Evolutionary conservation across 2,797 vertebrate genomes (phyloP).

Genomic region (Dipus sagitta): DNA sequence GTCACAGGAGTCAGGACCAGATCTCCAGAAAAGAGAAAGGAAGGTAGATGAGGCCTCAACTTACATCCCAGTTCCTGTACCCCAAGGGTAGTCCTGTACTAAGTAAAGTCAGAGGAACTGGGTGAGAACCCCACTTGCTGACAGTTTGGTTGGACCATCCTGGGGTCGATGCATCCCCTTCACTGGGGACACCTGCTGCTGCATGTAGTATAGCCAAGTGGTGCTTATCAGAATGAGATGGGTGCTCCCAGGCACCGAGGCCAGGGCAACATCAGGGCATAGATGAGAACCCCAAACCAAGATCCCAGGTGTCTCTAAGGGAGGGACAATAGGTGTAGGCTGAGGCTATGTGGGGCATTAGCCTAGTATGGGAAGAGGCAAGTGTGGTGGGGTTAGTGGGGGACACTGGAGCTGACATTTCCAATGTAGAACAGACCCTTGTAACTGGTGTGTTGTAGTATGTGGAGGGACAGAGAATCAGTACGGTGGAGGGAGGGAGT

Average conservation of each 20-base stretch:
- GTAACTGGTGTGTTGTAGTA: conserved; percentile 66
- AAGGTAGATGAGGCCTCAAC: background rate
- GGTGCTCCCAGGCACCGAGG: conserved; percentile 65
- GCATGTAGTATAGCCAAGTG: background rate
- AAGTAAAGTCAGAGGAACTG: background rate
- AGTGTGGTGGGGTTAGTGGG: background rate
- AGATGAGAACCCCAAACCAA: conserved; percentile 42
- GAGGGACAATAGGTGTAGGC: background rate
- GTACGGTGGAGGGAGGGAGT: conserved; percentile 41
- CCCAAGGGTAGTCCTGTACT: background rate
- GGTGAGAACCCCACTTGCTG: background rate
- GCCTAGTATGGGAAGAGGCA: conserved; percentile 50
- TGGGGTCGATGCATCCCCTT: background rate
- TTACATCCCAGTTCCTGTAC: conserved; percentile 21
- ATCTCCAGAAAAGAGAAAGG: background rate
- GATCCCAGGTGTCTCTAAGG: conserved; percentile 30
- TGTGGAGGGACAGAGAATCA: background rate
- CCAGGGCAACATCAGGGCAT: conserved; percentile 36
- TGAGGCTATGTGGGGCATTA: conserved; percentile 48
- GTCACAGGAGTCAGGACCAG: background rate
- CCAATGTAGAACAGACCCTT: background rate
- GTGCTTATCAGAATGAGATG: conserved; percentile 29
- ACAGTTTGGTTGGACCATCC: background rate
- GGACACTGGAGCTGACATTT: conserved; percentile 1
- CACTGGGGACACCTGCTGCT: background rate